Evolutionary conservation across 64 coral and sea anemone species (phyloP).

Genomic region (Pocillopora damicornis): DNA sequence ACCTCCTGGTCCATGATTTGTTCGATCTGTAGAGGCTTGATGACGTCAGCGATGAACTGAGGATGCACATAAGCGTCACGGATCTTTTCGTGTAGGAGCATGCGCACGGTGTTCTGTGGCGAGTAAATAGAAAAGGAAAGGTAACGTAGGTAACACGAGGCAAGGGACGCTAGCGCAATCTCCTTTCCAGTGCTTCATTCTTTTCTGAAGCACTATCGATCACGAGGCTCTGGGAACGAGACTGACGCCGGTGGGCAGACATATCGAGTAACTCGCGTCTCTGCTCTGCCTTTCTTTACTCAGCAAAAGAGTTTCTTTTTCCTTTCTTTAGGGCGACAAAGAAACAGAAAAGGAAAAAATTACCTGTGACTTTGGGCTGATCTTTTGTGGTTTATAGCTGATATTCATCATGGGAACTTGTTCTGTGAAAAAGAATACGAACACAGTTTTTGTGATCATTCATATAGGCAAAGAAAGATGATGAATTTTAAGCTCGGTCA

Average conservation of each 20-base stretch:
- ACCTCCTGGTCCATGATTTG: constrained; percentile 95
- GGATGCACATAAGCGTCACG: constrained; percentile 95
- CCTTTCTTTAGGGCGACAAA: no score
- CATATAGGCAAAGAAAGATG: background rate
- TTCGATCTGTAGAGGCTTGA: constrained; percentile 96
- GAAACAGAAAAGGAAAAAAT: background rate
- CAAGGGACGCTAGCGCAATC: background rate
- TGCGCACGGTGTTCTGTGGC: constrained; percentile 69
- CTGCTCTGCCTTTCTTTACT: no score
- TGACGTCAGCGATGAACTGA: constrained; percentile 97
- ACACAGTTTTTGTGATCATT: background rate
- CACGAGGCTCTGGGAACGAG: no score
- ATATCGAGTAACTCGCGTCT: no score
- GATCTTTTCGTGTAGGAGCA: constrained; percentile 87
- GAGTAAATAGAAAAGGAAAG: background rate
- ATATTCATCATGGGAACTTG: constrained; percentile 86
- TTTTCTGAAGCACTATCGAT: no score
- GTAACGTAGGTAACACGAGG: background rate
- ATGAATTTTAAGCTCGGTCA: no score
- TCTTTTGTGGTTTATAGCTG: constrained; percentile 99
- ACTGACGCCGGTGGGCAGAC: no score
- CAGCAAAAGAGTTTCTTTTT: no score
- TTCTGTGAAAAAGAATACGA: constrained; percentile 42
- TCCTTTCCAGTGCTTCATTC: no score
- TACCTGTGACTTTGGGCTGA: constrained; percentile 94